A percentile compares a stretch with the other conserved stretches of the same genome.
phyloP scores from a whole-genome alignment of 2,888 invertebrate genomes.

The Trachelus troglodyta region DNA sequence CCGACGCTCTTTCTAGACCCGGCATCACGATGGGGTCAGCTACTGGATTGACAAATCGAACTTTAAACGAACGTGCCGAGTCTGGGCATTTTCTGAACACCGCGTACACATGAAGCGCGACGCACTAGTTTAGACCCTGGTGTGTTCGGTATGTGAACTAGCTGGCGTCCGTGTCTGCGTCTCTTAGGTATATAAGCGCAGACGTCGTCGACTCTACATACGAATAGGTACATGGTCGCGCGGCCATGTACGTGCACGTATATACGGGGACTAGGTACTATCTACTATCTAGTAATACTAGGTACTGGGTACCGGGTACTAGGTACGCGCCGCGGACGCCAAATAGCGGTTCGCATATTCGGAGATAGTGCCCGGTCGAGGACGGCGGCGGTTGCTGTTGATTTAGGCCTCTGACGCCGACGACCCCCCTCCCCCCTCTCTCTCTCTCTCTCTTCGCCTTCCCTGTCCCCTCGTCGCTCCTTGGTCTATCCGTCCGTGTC shows the following conservation, averaged over 20 bases:
- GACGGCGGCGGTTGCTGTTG: not conserved
- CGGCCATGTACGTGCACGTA: not conserved
- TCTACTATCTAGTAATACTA: constrained; percentile 63
- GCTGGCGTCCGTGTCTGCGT: not conserved
- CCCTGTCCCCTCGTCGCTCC: not conserved
- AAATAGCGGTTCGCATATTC: constrained; percentile 64
- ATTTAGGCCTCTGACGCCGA: not conserved
- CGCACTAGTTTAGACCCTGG: not conserved
- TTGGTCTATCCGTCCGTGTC: not conserved
- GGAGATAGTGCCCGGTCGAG: constrained; percentile 46
- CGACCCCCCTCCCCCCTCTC: not conserved
- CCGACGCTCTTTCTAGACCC: not conserved
- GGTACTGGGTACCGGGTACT: constrained; percentile 58
- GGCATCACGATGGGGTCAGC: constrained; percentile 16
- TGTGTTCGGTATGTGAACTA: not conserved
- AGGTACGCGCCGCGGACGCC: constrained; percentile 57
- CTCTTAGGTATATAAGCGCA: not conserved
- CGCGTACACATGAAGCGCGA: constrained; percentile 25
- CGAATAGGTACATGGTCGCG: not conserved
- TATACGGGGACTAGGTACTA: constrained; percentile 41
- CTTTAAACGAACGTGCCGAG: constrained; percentile 33
- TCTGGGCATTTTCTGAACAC: constrained; percentile 33
- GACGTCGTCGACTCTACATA: constrained; percentile 1
- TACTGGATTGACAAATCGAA: constrained; percentile 38
- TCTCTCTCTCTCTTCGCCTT: no score